Conservation (phyloP, 1,140 invertebrate genomes). For the Sinonovacula constricta region DNA sequence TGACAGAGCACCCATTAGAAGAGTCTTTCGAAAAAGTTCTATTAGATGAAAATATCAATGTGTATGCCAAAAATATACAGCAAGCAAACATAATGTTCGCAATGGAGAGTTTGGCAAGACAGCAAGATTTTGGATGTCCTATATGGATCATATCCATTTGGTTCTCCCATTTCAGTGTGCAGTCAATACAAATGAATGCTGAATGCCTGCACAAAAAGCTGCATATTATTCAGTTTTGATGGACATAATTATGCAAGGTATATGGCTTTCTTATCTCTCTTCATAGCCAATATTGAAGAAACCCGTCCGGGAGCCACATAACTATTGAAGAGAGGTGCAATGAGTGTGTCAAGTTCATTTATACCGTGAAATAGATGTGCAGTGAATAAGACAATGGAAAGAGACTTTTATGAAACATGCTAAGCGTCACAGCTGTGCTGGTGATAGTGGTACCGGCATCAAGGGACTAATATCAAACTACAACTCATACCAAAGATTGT, state of each 20-base stretch:
- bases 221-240: conserved; percentile 59
- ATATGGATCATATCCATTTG: conserved; percentile 53
- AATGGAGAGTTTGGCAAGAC: conserved; percentile 44
- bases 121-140: conserved; percentile 54
- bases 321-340: conserved; percentile 41
- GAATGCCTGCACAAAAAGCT: conserved; percentile 44
- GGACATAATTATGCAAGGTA: too few relatives aligned
- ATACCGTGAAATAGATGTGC: conserved; percentile 54
- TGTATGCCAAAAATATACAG: too few relatives aligned
- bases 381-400: conserved; percentile 60
- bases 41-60: too few relatives aligned
- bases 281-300: conserved; percentile 54
- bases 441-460: conserved; percentile 14
- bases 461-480: conserved; percentile 23
- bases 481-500: conserved; percentile 43
- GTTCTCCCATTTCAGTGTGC: conserved; percentile 43
- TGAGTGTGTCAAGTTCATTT: conserved; percentile 56
- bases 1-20: conserved; percentile 5
- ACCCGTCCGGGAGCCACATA: conserved; percentile 51
- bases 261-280: conserved; percentile 56
- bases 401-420: conserved; percentile 56
- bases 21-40: not conserved
- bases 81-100: not conserved
- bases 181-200: conserved; percentile 58
- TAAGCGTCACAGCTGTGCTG: conserved; percentile 22